phyloP scores from a whole-genome alignment of 2,888 invertebrate genomes.

The Chalcosyrphus nemorum region DNA sequence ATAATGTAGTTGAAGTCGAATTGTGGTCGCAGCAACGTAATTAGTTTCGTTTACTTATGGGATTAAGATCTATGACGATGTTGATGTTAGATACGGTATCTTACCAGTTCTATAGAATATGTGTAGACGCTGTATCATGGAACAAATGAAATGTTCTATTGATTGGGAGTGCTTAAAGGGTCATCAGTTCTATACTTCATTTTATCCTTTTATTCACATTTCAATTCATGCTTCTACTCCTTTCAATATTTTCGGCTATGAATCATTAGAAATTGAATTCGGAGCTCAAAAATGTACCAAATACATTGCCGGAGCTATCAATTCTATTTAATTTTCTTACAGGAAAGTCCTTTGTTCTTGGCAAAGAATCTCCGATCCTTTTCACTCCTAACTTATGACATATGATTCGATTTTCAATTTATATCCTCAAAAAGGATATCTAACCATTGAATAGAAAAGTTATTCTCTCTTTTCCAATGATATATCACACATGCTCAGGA shows the following conservation, averaged over 20 bases:
- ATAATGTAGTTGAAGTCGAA: slow-evolving; percentile 42
- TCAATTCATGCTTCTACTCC: background rate
- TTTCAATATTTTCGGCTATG: background rate
- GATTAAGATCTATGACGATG: slow-evolving; percentile 74
- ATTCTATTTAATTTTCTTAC: background rate
- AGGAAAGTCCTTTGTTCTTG: slow-evolving; percentile 6
- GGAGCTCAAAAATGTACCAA: background rate
- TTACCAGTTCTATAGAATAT: background rate
- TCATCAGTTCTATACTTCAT: too few relatives aligned
- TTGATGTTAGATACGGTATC: background rate
- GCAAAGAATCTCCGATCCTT: background rate
- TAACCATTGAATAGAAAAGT: slow-evolving; percentile 15
- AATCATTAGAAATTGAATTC: slow-evolving; percentile 11
- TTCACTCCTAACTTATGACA: slow-evolving; percentile 33
- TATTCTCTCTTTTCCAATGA: background rate
- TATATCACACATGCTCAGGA: slow-evolving; percentile 6
- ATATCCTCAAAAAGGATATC: slow-evolving; percentile 21
- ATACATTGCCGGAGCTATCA: background rate
- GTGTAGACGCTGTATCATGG: background rate
- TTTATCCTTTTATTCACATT: background rate
- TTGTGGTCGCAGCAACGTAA: slow-evolving; percentile 75
- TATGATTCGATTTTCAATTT: slow-evolving; percentile 55
- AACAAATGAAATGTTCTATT: too few relatives aligned
- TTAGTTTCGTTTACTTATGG: slow-evolving; percentile 78
- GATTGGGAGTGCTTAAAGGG: too few relatives aligned